Conservation (phyloP, 1,140 invertebrate species). For the Wasmannia auropunctata region DNA sequence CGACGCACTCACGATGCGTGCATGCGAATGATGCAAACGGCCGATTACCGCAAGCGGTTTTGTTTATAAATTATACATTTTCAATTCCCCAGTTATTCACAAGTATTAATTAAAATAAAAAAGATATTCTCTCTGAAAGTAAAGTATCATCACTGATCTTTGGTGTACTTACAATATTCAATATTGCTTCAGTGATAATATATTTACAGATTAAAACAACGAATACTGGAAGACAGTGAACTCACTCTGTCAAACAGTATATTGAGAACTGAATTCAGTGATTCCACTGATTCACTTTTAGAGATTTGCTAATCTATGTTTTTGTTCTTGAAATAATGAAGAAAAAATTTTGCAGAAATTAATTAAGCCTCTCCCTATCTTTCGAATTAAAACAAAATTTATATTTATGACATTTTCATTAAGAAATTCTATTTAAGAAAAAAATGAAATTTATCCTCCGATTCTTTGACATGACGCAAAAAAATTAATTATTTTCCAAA, state of each 20-base stretch:
- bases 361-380: not conserved
- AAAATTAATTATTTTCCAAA: not conserved
- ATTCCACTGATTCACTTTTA: too few species aligned
- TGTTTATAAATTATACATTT: not conserved
- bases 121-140: too few species aligned
- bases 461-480: not conserved
- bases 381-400: too few species aligned
- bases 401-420: too few species aligned
- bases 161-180: too few species aligned
- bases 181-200: too few species aligned
- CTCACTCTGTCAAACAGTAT: too few species aligned
- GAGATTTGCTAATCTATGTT: too few species aligned
- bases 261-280: too few species aligned
- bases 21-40: not conserved
- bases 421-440: not conserved
- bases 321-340: not conserved
- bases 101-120: not conserved
- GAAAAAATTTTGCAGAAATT: not conserved
- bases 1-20: not conserved
- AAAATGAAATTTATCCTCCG: not conserved
- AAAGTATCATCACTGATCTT: too few species aligned
- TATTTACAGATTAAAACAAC: too few species aligned
- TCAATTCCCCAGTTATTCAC: not conserved
- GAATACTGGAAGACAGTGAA: too few species aligned
- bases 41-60: not conserved